Percentiles rank a stretch among this genome's conserved stretches.
These are phyloP conservation scores for Ennomos quercinarius DNA, from an alignment of 2,888 invertebrate genomes.

Conservation along the genomic window DNA sequence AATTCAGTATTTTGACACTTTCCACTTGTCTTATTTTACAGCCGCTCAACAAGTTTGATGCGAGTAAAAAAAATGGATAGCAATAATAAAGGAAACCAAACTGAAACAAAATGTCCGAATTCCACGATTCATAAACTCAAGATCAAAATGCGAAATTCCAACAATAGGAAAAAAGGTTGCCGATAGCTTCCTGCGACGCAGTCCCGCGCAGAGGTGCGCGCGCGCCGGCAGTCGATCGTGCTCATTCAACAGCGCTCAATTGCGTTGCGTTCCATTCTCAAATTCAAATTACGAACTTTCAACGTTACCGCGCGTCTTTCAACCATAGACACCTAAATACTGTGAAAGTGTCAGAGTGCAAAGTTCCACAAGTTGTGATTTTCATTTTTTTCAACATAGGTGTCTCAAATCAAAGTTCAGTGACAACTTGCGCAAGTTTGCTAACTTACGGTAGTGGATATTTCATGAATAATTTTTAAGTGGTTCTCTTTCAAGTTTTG, in stretches of 20 bases:
- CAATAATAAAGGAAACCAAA: neutral
- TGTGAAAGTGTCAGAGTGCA: slow-evolving; percentile 59
- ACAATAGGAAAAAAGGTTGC: slow-evolving; percentile 58
- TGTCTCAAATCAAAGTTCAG: slow-evolving; percentile 58
- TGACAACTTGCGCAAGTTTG: slow-evolving; percentile 73
- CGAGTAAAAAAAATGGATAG: no score
- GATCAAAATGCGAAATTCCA: slow-evolving; percentile 6
- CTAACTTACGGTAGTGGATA: slow-evolving; percentile 59
- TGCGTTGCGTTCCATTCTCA: slow-evolving; percentile 57
- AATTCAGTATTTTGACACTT: no score
- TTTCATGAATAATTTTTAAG: slow-evolving; percentile 47
- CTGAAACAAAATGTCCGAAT: slow-evolving; percentile 3
- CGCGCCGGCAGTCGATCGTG: slow-evolving; percentile 79
- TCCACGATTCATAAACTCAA: slow-evolving; percentile 6
- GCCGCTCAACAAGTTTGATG: no score
- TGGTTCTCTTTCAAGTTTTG: slow-evolving; percentile 26
- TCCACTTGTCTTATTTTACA: neutral
- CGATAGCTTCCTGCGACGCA: slow-evolving; percentile 55
- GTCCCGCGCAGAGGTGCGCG: slow-evolving; percentile 69
- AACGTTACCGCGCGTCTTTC: slow-evolving; percentile 54
- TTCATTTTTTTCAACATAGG: slow-evolving; percentile 45
- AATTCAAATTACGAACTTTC: slow-evolving; percentile 66
- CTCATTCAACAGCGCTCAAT: slow-evolving; percentile 65
- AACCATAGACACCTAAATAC: slow-evolving; percentile 40
- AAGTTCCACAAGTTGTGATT: slow-evolving; percentile 42